phyloP scores from a whole-genome alignment of 1,140 invertebrate genomes.

The Drosophila saltans region DNA sequence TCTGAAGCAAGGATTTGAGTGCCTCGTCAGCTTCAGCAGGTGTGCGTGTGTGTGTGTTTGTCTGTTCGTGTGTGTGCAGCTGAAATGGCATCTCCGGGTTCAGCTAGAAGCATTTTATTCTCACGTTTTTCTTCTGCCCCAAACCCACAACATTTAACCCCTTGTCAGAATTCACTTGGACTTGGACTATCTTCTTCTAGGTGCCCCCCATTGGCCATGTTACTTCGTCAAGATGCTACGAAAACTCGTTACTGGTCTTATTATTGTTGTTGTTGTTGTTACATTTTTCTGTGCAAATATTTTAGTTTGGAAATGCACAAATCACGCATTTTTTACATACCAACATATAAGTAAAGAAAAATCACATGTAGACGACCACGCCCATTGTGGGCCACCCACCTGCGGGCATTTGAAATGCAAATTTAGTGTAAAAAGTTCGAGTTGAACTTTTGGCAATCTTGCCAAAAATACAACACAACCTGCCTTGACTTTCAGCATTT shows the following conservation, averaged over 20 bases:
- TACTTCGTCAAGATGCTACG: conserved; percentile 16
- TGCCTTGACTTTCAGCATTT: conserved; percentile 11
- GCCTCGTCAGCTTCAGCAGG: conserved; percentile 9
- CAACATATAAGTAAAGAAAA: background rate
- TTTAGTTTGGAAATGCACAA: conserved; percentile 37
- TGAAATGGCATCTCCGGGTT: conserved; percentile 28
- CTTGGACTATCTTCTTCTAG: conserved; percentile 19
- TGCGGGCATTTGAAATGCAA: conserved; percentile 60
- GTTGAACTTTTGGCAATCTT: conserved; percentile 10
- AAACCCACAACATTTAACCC: background rate
- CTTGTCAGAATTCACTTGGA: conserved; percentile 39
- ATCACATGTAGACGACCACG: conserved; percentile 37
- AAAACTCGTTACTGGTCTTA: conserved; percentile 10
- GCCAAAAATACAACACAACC: conserved; percentile 12
- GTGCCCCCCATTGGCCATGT: conserved; percentile 23
- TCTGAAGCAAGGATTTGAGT: conserved; percentile 29
- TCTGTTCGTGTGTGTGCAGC: conserved; percentile 8
- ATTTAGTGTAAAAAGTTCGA: conserved; percentile 46
- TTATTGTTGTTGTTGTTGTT: conserved; percentile 13
- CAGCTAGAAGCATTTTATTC: conserved; percentile 10
- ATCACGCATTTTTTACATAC: conserved; percentile 48
- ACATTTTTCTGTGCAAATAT: conserved; percentile 37
- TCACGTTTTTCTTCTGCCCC: background rate
- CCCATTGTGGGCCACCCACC: conserved; percentile 26
- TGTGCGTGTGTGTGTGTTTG: conserved; percentile 13